A percentile compares a stretch with the other conserved stretches of the same genome.
phyloP scores from a whole-genome alignment of 2,888 invertebrate species.

The Rotaria sp. region DNA sequence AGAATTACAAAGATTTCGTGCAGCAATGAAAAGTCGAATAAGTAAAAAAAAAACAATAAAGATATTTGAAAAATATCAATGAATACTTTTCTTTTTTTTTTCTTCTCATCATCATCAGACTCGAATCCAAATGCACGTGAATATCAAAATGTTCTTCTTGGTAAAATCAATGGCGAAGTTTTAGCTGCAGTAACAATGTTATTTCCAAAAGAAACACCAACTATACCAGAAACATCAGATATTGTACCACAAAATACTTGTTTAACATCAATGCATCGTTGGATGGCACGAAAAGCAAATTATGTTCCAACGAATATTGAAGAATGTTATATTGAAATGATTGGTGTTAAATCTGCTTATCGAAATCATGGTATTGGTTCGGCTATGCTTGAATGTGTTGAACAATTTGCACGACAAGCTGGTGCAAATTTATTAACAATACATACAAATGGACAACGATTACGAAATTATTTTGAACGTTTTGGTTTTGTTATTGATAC shows the following conservation, averaged over 20 bases:
- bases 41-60: not conserved
- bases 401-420: constrained; percentile 14
- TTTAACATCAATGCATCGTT: not conserved
- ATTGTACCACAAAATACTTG: not conserved
- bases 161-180: not conserved
- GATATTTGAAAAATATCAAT: not conserved
- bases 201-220: not conserved
- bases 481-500: not conserved
- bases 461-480: not conserved
- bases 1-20: not conserved
- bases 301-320: constrained; percentile 1
- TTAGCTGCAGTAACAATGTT: not conserved
- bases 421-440: not conserved
- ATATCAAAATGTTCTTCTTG: constrained; percentile 14
- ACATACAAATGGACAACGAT: not conserved
- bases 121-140: not conserved
- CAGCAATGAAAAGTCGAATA: constrained; percentile 13
- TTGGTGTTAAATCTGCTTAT: not conserved
- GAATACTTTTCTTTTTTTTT: not conserved
- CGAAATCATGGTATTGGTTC: not conserved
- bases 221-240: not conserved
- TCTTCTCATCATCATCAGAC: not conserved
- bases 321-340: constrained; percentile 30
- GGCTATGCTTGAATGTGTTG: constrained; percentile 7
- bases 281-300: not conserved